These are phyloP conservation scores for Cryptus viduatorius DNA, from an alignment of 2,888 invertebrate genomes.

Conservation along the genomic window DNA sequence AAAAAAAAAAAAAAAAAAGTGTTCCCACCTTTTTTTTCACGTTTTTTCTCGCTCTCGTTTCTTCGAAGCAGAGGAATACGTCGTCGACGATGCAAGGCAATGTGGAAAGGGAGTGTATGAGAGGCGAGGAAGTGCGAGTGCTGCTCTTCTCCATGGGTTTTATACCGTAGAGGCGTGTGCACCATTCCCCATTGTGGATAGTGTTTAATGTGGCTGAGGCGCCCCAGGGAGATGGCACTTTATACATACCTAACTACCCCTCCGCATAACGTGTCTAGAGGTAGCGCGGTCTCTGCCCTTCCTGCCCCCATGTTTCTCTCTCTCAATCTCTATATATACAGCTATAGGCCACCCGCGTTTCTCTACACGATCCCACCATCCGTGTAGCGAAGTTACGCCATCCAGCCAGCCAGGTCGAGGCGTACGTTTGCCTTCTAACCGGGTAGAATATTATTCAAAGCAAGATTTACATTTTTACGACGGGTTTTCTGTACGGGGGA, in stretches of 20 bases:
- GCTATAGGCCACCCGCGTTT: slow-evolving; percentile 34
- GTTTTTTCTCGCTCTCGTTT: slow-evolving; percentile 11
- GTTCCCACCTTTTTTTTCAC: not conserved
- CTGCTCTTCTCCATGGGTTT: slow-evolving; percentile 40
- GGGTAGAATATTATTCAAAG: slow-evolving; percentile 79
- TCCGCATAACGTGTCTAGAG: slow-evolving; percentile 52
- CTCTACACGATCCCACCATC: slow-evolving; percentile 5
- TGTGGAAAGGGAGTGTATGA: not conserved
- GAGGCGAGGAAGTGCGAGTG: slow-evolving; percentile 9
- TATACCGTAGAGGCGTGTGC: slow-evolving; percentile 33
- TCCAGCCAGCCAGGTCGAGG: slow-evolving; percentile 49
- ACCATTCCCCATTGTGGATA: slow-evolving; percentile 68
- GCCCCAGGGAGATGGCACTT: slow-evolving; percentile 73
- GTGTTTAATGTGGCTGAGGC: slow-evolving; percentile 74
- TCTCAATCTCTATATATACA: not conserved
- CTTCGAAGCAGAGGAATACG: slow-evolving; percentile 22
- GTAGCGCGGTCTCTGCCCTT: slow-evolving; percentile 20
- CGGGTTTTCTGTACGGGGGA: slow-evolving; percentile 55
- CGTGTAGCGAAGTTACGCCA: slow-evolving; percentile 3
- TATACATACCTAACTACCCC: slow-evolving; percentile 70
- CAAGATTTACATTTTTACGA: slow-evolving; percentile 82
- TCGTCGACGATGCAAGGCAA: slow-evolving; percentile 19
- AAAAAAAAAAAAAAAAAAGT: slow-evolving; percentile 16
- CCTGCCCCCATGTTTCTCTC: slow-evolving; percentile 4
- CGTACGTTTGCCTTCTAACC: slow-evolving; percentile 69